Conservation (phyloP, 2,113 vertebrate species). For the Chaetura pelagica region DNA sequence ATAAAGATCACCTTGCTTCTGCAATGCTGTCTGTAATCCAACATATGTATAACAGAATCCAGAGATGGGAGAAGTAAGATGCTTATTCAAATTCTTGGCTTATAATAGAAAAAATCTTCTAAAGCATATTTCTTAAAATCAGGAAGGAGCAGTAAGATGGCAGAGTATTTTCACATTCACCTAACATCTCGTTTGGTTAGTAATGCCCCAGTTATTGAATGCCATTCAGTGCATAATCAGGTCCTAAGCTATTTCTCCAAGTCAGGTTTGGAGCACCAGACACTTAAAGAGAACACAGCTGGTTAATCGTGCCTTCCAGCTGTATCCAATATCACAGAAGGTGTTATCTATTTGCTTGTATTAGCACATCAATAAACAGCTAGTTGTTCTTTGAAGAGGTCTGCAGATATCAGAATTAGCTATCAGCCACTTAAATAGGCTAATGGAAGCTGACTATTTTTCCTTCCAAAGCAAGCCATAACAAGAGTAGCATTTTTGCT, state of each 20-base stretch:
- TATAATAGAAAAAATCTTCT: not conserved
- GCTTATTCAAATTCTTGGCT: not conserved
- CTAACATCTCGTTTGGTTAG: not conserved
- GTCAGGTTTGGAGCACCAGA: not conserved
- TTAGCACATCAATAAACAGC: not conserved
- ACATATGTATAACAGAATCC: not conserved
- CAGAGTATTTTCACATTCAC: not conserved
- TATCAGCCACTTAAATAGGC: not conserved
- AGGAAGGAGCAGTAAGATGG: not conserved
- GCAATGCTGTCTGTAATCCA: not conserved
- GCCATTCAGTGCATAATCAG: not conserved
- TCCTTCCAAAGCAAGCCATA: not conserved
- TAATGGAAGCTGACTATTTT: not conserved
- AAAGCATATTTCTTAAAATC: not conserved
- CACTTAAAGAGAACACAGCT: not conserved
- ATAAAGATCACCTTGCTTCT: not conserved
- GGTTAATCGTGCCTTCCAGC: constrained; percentile 29
- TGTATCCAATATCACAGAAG: constrained; percentile 8
- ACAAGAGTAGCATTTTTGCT: not conserved
- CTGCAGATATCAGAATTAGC: not conserved
- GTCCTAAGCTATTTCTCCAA: not conserved
- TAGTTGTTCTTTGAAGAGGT: constrained; percentile 1
- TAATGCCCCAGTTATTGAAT: not conserved
- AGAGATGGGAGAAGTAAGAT: not conserved
- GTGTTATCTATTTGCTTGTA: not conserved